Base-by-base conservation (phyloP, 2,888 invertebrate species). In the Heliconius cydno region DNA sequence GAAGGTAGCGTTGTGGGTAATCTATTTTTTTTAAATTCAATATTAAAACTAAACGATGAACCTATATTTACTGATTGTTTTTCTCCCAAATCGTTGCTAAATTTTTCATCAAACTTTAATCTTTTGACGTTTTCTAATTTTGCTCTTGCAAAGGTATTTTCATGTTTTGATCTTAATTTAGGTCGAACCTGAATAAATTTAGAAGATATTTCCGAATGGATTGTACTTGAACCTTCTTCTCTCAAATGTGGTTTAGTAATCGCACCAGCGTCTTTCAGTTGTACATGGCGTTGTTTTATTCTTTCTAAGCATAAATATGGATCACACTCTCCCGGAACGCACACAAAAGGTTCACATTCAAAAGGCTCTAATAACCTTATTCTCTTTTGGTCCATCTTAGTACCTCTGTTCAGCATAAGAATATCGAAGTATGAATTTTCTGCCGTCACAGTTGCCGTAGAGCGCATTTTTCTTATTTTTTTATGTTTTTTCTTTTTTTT, bases 321-420 rank as follows among this genome's bases (percentile, higher is more conserved):
- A 77, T 84, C 77, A 80, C 83, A 84, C 71, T 82, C 80, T 68
- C 83, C 84, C n/a, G 84, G 83, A 76, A 83, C 79, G 74, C 83
- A 84, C 12, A 79, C 79, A 74, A 82, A 81, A 38, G 89, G 87
- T 80, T 87, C 86, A 81, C 87, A 88, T 83, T 89, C 82, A 52
- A 76, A 80, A 65, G 77, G 63, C 67, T 80, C 65, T 46, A 82
- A 76, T n/a, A 41, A 41, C 71, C 13, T 65, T 79, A 22, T 82
- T 74, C 30, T 71, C 60, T 76, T 79, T 60, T 30, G 70, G 25
- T 46, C 75, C 28, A 75, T 82, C 65, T 76, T 82, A 52, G 82
- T 81, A 38, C 81, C 76, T 78, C 80, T 82, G 41, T 76, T 82
- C 65, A 60, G 46, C 30, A 67, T 81, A 15, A 73, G 46, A 10